These are phyloP conservation scores for Amphipyra tragopoginis DNA, from an alignment of 2,888 invertebrate genomes.

Conservation along the genomic window DNA sequence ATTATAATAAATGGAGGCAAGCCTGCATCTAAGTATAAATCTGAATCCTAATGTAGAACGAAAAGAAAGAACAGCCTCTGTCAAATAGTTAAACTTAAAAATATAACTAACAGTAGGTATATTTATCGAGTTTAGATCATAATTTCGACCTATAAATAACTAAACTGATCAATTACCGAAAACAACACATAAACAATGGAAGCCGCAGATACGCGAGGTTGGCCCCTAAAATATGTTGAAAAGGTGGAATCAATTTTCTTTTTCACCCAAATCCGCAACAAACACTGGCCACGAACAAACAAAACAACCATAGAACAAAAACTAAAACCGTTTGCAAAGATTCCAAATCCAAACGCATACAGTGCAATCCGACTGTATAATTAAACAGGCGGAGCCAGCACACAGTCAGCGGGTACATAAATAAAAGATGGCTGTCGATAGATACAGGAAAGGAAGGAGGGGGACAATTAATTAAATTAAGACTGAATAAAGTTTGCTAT, in stretches of 20 bases:
- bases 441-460: conserved; percentile 66
- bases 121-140: too few species aligned
- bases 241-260: neutral
- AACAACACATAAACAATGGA: too few species aligned
- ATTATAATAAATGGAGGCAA: too few species aligned
- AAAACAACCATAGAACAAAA: conserved; percentile 18
- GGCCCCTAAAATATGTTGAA: neutral
- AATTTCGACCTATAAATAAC: too few species aligned
- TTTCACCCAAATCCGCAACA: neutral
- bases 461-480: conserved; percentile 80
- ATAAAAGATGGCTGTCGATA: conserved; percentile 72
- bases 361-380: conserved; percentile 51
- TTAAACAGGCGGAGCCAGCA: conserved; percentile 53
- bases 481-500: conserved; percentile 75
- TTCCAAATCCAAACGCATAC: conserved; percentile 48
- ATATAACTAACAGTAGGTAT: too few species aligned
- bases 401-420: conserved; percentile 61
- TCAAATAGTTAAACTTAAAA: too few species aligned
- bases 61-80: too few species aligned
- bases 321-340: conserved; percentile 37
- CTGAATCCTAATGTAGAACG: too few species aligned
- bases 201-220: too few species aligned
- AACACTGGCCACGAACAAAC: neutral
- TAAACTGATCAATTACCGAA: too few species aligned
- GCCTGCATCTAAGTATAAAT: too few species aligned